A percentile compares a stretch with the other conserved stretches of the same genome.
Evolutionary conservation across 2,113 vertebrate genomes (phyloP).

Genomic region (Plestiodon gilberti): DNA sequence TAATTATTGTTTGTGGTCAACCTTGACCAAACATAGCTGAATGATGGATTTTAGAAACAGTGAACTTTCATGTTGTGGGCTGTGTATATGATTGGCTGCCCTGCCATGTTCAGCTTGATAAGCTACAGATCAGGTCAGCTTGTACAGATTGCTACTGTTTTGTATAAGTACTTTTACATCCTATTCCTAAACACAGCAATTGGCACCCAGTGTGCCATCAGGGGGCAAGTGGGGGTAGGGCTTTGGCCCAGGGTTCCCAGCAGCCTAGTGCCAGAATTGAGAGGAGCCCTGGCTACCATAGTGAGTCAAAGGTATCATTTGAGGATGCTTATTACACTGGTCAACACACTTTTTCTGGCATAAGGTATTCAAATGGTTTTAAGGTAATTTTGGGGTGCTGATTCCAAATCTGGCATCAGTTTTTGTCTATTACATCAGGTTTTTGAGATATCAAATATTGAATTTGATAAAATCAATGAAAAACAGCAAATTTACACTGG

Average conservation of each 20-base stretch:
- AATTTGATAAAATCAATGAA: too few relatives aligned
- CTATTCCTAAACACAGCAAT: background rate
- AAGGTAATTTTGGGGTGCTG: too few relatives aligned
- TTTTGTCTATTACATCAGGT: too few relatives aligned
- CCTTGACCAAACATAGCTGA: background rate
- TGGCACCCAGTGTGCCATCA: background rate
- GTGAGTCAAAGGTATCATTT: background rate
- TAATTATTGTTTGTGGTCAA: too few relatives aligned
- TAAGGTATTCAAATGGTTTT: too few relatives aligned
- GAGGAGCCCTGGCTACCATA: background rate
- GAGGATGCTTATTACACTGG: background rate
- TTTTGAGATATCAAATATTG: too few relatives aligned
- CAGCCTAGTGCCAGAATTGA: background rate
- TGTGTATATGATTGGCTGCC: background rate
- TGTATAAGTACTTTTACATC: background rate
- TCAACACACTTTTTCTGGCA: too few relatives aligned
- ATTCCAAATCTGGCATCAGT: too few relatives aligned
- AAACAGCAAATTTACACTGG: too few relatives aligned
- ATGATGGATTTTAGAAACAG: background rate
- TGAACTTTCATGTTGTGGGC: background rate
- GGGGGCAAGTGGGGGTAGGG: background rate
- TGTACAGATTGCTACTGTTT: background rate
- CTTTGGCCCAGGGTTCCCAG: too few relatives aligned
- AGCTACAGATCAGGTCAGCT: background rate
- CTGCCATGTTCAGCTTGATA: background rate